These are phyloP conservation scores for Drosophila fulvimacula DNA, from an alignment of 2,888 invertebrate genomes.

Conservation along the genomic window DNA sequence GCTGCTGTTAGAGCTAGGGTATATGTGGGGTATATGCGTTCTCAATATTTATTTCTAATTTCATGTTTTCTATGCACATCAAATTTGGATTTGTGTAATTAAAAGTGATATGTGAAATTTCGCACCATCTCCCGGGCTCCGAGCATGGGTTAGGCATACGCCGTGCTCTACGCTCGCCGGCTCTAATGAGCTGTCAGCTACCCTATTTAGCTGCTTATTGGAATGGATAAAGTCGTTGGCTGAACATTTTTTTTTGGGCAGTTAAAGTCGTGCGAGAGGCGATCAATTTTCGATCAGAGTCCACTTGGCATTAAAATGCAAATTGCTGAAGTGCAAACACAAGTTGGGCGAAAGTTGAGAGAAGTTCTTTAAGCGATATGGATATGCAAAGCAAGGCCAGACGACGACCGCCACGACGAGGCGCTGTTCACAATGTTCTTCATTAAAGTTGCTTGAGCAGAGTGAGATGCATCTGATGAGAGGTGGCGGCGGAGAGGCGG, in stretches of 20 bases:
- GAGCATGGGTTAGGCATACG: background rate
- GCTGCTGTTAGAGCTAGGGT: background rate
- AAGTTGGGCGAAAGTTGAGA: slow-evolving; percentile 44
- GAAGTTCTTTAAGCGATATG: slow-evolving; percentile 41
- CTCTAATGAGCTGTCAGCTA: slow-evolving; percentile 6
- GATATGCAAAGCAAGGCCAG: slow-evolving; percentile 31
- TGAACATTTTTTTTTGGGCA: slow-evolving; percentile 5
- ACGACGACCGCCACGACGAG: background rate
- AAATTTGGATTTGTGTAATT: background rate
- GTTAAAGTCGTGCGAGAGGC: slow-evolving; percentile 8
- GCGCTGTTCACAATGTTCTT: slow-evolving; percentile 15
- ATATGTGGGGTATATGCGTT: background rate
- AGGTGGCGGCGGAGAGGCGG: background rate
- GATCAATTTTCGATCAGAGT: slow-evolving; percentile 55
- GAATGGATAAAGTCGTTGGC: slow-evolving; percentile 10
- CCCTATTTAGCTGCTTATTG: background rate
- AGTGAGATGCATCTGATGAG: background rate
- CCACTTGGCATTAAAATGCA: slow-evolving; percentile 56
- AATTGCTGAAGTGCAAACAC: slow-evolving; percentile 54
- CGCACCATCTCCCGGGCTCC: background rate
- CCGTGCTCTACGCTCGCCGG: background rate
- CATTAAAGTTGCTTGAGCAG: slow-evolving; percentile 33
- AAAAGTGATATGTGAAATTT: background rate
- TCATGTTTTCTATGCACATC: background rate
- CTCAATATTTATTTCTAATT: background rate